Conservation (phyloP, 2,113 vertebrate species). For the Eonycteris spelaea region DNA sequence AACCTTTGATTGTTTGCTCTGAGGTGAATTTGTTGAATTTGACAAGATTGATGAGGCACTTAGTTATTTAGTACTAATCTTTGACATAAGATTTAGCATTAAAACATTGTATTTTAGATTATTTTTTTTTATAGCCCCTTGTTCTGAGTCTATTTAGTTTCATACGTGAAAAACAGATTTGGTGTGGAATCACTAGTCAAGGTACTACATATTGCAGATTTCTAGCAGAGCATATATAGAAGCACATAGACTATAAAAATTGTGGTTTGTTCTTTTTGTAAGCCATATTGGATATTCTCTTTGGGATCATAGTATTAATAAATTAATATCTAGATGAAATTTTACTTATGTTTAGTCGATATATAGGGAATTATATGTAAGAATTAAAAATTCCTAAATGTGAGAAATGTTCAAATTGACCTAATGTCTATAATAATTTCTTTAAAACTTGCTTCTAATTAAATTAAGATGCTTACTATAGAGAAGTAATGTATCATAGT, state of each 20-base stretch:
- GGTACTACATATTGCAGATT: not conserved
- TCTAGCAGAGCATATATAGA: not conserved
- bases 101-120: not conserved
- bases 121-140: not conserved
- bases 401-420: not conserved
- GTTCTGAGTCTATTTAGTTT: not conserved
- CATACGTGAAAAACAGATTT: conserved; percentile 16
- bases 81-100: not conserved
- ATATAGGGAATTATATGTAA: conserved; percentile 19
- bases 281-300: not conserved
- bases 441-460: conserved; percentile 17
- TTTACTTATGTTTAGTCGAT: not conserved
- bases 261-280: not conserved
- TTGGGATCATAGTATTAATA: not conserved
- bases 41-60: not conserved
- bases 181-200: not conserved
- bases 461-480: not conserved
- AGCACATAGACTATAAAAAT: not conserved
- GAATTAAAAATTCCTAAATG: not conserved
- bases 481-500: not conserved
- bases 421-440: not conserved
- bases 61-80: not conserved
- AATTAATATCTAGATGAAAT: conserved; percentile 4
- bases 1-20: conserved; percentile 17
- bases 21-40: not conserved